Percentiles rank a stretch among this genome's conserved stretches.
Conservation (phyloP, 2,113 vertebrate species). For the Lutjanus erythropterus region DNA sequence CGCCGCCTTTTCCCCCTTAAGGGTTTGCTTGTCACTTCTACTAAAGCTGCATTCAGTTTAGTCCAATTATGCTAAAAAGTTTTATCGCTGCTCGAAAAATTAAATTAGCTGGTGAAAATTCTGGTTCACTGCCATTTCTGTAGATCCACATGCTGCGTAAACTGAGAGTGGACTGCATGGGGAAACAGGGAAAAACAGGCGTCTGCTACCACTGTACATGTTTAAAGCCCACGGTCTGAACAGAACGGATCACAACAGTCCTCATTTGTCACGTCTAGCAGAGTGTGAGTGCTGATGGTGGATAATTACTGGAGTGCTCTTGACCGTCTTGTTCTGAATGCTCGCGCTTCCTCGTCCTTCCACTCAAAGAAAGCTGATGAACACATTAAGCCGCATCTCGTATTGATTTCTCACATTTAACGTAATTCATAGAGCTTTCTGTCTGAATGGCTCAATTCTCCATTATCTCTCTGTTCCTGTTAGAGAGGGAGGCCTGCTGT, state of each 20-base stretch:
- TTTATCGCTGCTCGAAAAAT: slow-evolving; percentile 2
- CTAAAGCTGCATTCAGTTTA: slow-evolving; percentile 10
- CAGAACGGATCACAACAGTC: neutral
- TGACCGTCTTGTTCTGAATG: slow-evolving; percentile 11
- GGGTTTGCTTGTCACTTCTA: slow-evolving; percentile 19
- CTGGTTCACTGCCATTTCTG: slow-evolving; percentile 5
- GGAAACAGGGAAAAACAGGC: neutral
- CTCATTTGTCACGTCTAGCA: neutral
- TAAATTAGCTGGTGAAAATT: slow-evolving; percentile 19
- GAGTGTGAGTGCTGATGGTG: neutral
- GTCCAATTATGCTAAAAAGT: slow-evolving; percentile 32
- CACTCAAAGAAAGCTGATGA: slow-evolving; percentile 6
- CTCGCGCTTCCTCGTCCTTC: neutral
- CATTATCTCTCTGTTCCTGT: neutral
- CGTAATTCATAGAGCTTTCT: slow-evolving; percentile 5
- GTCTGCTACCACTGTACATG: neutral
- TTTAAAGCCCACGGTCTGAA: neutral
- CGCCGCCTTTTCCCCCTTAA: neutral
- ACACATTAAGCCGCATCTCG: neutral
- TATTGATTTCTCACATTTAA: slow-evolving; percentile 27
- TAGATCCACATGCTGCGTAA: neutral
- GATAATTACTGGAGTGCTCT: slow-evolving; percentile 32
- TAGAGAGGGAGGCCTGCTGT: neutral
- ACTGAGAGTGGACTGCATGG: neutral
- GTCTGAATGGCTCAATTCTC: neutral